A percentile compares a stretch with the other conserved stretches of the same genome.
These are phyloP conservation scores for Anguilla anguilla DNA, from an alignment of 2,797 vertebrate species.

Conservation along the genomic window DNA sequence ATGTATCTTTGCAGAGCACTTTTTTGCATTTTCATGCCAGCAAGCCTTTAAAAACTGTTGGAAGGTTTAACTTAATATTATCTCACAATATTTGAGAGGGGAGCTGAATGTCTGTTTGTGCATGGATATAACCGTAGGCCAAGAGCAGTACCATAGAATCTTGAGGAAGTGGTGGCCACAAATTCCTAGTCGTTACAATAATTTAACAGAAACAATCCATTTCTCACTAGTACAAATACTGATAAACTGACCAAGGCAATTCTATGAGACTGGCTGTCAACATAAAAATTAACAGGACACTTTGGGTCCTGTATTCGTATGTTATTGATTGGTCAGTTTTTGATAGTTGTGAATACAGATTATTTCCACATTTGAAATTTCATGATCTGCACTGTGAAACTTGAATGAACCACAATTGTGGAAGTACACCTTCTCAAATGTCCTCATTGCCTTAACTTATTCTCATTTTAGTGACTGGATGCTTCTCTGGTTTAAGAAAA, in stretches of 20 bases:
- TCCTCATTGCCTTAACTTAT: slow-evolving; percentile 44
- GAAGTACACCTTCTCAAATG: slow-evolving; percentile 48
- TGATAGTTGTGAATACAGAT: neutral
- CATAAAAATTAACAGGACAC: neutral
- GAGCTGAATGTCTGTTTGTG: neutral
- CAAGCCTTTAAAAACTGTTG: slow-evolving; percentile 2
- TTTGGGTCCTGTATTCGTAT: neutral
- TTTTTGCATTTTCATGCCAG: slow-evolving; percentile 18
- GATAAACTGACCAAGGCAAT: neutral
- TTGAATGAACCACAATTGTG: slow-evolving; percentile 52
- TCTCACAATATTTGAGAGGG: neutral
- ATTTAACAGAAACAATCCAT: slow-evolving; percentile 2
- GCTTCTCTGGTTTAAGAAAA: slow-evolving; percentile 29
- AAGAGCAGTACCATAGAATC: slow-evolving; percentile 19
- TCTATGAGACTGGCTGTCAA: neutral
- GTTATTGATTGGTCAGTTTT: neutral
- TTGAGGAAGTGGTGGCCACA: neutral
- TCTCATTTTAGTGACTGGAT: slow-evolving; percentile 19
- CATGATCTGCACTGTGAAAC: slow-evolving; percentile 56
- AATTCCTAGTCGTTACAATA: neutral
- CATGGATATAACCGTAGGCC: slow-evolving; percentile 15
- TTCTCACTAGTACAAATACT: neutral
- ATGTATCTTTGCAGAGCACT: neutral
- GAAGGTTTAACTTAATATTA: neutral
- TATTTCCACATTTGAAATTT: slow-evolving; percentile 10